Percentiles rank a stretch among this genome's conserved stretches.
These are phyloP conservation scores for Ptychodera flava DNA, from an alignment of 35 echinoderm and acorn worm genomes.

Conservation along the genomic window DNA sequence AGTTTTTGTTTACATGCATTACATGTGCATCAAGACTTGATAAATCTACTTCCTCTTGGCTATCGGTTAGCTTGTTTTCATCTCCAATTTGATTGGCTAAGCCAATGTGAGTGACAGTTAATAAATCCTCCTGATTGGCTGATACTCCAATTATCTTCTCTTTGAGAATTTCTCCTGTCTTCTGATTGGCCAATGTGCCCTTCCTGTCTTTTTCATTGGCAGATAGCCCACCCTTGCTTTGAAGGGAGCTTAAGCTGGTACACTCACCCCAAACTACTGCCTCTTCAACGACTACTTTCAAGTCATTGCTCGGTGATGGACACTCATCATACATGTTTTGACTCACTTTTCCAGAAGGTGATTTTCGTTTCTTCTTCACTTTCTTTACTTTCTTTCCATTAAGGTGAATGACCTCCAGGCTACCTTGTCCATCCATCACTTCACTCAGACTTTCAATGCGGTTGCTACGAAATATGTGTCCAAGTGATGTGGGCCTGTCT, in stretches of 20 bases:
- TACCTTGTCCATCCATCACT: background rate
- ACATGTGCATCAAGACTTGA: background rate
- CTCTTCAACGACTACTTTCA: background rate
- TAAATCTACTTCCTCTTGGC: background rate
- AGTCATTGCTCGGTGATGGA: background rate
- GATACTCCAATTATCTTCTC: no score
- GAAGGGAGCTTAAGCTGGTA: background rate
- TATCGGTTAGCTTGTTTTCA: background rate
- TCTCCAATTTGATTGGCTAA: background rate
- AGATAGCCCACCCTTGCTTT: background rate
- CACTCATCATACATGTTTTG: background rate
- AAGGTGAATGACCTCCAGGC: constrained; percentile 48
- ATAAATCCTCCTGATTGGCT: background rate
- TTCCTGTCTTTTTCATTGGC: background rate
- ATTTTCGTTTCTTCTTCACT: constrained; percentile 34
- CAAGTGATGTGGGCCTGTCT: constrained; percentile 15
- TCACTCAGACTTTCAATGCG: constrained; percentile 19
- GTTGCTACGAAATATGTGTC: constrained; percentile 6
- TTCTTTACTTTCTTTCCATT: constrained; percentile 41
- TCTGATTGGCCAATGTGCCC: background rate
- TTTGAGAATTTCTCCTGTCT: background rate
- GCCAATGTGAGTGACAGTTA: background rate
- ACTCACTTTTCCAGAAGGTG: background rate
- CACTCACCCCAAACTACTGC: background rate
- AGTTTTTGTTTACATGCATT: background rate